Evolutionary conservation across 2,797 vertebrate genomes (phyloP).

Genomic region (Onychomys leucogaster): DNA sequence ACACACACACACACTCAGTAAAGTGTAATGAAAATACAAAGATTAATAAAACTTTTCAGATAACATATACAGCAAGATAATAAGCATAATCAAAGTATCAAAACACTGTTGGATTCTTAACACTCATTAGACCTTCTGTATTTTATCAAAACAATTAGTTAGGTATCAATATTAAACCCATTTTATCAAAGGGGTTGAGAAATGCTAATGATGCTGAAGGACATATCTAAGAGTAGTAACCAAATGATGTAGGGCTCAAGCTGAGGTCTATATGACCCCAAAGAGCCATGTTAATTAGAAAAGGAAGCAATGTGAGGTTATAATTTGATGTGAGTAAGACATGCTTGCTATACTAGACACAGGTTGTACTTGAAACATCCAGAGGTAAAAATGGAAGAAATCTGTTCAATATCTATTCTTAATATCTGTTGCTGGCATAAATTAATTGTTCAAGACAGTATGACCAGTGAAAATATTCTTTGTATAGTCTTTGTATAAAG

Average conservation of each 20-base stretch:
- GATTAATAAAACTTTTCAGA: not conserved
- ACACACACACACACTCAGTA: not conserved
- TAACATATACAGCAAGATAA: not conserved
- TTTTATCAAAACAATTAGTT: not conserved
- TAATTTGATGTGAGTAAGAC: not conserved
- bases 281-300: not conserved
- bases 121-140: not conserved
- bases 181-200: not conserved
- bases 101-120: slow-evolving; percentile 10
- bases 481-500: not conserved
- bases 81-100: not conserved
- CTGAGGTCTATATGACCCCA: not conserved
- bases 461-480: not conserved
- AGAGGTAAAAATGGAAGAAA: not conserved
- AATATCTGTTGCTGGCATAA: not conserved
- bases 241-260: not conserved
- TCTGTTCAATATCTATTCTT: not conserved
- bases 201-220: not conserved
- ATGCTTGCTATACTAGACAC: not conserved
- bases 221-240: not conserved
- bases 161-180: not conserved
- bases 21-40: not conserved
- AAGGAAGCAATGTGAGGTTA: not conserved
- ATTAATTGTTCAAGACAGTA: not conserved
- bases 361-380: not conserved